Percentiles rank a stretch among this genome's conserved stretches.
phyloP scores from a whole-genome alignment of 2,888 invertebrate genomes.

The Agrilus cyanescens region DNA sequence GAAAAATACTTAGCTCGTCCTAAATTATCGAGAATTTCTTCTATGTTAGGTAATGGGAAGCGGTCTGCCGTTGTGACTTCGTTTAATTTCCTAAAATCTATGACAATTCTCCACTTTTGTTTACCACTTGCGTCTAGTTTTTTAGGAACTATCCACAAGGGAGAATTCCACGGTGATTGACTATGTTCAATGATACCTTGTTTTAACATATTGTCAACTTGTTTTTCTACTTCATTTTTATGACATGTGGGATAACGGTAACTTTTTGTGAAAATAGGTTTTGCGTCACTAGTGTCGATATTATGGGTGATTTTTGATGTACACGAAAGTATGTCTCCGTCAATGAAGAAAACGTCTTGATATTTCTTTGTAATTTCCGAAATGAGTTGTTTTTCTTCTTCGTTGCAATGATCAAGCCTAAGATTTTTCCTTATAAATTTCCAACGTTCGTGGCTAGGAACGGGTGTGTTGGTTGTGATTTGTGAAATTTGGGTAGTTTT shows the following conservation, averaged over 20 bases:
- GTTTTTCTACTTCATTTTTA: constrained; percentile 21
- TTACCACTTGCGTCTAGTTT: constrained; percentile 15
- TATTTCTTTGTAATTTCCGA: constrained; percentile 8
- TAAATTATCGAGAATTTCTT: constrained; percentile 15
- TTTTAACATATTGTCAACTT: constrained; percentile 22
- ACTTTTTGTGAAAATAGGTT: constrained; percentile 10
- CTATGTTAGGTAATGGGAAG: constrained; percentile 12
- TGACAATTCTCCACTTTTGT: constrained; percentile 3
- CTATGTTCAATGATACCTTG: constrained; percentile 24
- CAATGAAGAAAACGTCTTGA: constrained; percentile 11
- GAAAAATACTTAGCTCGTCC: constrained; percentile 11
- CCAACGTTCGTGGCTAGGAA: too few species aligned
- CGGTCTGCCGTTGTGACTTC: constrained; percentile 8
- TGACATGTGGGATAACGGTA: constrained; percentile 17
- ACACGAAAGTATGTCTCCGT: constrained; percentile 11
- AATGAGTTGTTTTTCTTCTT: constrained; percentile 7
- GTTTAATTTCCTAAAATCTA: constrained; percentile 3
- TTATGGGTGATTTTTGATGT: constrained; percentile 18
- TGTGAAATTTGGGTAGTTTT: too few species aligned
- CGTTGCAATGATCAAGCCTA: constrained; percentile 1
- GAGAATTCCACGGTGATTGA: constrained; percentile 26
- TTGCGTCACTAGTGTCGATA: constrained; percentile 3
- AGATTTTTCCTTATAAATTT: too few species aligned
- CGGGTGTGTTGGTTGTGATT: too few species aligned
- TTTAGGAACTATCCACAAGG: constrained; percentile 28